Evolutionary conservation across 1,140 invertebrate species (phyloP).

Genomic region (Drosophila saltans): DNA sequence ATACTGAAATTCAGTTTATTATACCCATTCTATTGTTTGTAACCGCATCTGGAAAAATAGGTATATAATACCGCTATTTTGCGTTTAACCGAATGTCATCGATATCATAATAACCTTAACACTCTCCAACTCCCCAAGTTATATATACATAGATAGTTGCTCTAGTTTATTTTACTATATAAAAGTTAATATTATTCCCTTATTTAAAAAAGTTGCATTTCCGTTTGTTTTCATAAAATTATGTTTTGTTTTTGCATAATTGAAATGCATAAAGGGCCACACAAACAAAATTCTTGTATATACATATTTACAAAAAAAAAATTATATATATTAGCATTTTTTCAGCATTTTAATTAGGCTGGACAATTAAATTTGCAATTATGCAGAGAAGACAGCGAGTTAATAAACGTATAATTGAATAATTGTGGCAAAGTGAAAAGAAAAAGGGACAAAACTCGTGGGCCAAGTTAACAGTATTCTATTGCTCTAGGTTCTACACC

Average conservation of each 20-base stretch:
- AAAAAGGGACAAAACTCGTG: not conserved
- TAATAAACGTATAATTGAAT: slow-evolving; percentile 53
- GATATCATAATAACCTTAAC: too few species aligned
- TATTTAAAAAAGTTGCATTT: not conserved
- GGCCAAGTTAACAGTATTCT: too few species aligned
- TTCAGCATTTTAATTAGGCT: slow-evolving; percentile 33
- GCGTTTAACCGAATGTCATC: too few species aligned
- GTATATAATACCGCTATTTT: too few species aligned
- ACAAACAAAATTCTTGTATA: slow-evolving; percentile 38
- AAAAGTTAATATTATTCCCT: too few species aligned
- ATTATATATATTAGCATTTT: slow-evolving; percentile 35
- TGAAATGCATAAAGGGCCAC: slow-evolving; percentile 42
- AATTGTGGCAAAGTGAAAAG: slow-evolving; percentile 26
- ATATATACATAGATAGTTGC: too few species aligned
- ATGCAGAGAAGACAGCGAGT: slow-evolving; percentile 15
- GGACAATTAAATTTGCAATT: slow-evolving; percentile 44
- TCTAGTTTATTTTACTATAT: too few species aligned
- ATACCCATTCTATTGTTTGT: too few species aligned
- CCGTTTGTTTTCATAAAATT: not conserved
- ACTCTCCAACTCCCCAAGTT: too few species aligned
- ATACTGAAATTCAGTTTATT: too few species aligned
- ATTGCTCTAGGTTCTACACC: too few species aligned
- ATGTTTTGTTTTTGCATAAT: slow-evolving; percentile 14
- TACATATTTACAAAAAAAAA: slow-evolving; percentile 27
- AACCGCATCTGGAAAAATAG: too few species aligned